A percentile compares a stretch with the other conserved stretches of the same genome.
Evolutionary conservation across 1,140 invertebrate species (phyloP).

Genomic region (fruit fly (Drosophila melanogaster)): DNA sequence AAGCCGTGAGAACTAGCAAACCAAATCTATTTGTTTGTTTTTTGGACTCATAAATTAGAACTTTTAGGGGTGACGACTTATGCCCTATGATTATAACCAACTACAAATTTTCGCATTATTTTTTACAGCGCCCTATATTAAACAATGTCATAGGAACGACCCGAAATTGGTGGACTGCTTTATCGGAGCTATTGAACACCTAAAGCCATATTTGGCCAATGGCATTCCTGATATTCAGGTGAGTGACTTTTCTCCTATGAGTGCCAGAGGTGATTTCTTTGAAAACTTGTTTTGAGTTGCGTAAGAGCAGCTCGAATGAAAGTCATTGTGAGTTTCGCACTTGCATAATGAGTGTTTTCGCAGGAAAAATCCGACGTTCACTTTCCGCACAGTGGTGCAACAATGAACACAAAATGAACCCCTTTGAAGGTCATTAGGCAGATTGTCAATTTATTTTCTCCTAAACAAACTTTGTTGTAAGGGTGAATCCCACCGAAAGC

Average conservation of each 20-base stretch:
- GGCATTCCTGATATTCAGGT: conserved; percentile 89
- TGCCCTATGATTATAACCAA: no score
- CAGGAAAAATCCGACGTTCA: conserved; percentile 16
- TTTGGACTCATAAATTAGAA: no score
- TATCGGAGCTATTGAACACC: conserved; percentile 87
- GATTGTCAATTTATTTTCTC: no score
- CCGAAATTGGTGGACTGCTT: conserved; percentile 88
- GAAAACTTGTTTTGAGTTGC: conserved; percentile 62
- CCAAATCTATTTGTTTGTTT: no score
- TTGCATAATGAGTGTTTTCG: conserved; percentile 48
- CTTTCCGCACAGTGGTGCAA: conserved; percentile 25
- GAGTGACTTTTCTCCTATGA: conserved; percentile 20
- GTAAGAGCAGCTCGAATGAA: conserved; percentile 56
- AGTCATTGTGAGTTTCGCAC: conserved; percentile 47
- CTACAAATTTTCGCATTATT: not conserved
- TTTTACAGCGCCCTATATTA: conserved; percentile 89
- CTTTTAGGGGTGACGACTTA: no score
- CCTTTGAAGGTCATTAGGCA: not conserved
- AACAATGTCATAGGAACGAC: conserved; percentile 88
- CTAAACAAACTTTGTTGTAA: no score
- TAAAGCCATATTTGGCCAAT: conserved; percentile 87
- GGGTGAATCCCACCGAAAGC: no score
- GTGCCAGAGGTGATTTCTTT: not conserved
- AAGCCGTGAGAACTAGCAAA: no score
- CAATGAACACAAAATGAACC: not conserved